Base-by-base conservation (phyloP, 2,113 vertebrate genomes). In the Dicerorhinus sumatrensis region DNA sequence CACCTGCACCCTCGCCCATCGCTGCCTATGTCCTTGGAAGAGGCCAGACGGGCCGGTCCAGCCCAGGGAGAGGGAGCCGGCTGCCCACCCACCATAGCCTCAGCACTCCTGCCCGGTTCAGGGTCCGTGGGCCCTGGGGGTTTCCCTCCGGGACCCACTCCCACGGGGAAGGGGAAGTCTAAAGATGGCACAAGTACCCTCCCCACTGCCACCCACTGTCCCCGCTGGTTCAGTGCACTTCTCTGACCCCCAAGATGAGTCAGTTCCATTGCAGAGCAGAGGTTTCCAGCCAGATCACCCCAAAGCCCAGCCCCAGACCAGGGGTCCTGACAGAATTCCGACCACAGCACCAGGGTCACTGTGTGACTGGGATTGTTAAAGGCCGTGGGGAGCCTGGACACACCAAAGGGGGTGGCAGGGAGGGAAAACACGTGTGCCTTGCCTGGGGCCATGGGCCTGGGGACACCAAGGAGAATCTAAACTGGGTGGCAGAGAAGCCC, bases 371-470 rank as follows among this genome's bases (percentile, higher is more conserved):
- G 18, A 20, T 12, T 39, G 3, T 29, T 9, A 27, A 14, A 25
- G 60, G 36, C 69, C 29, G 3, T 0, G 5, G 48, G 31, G 21
- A 36, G 16, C 60, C 2, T 23, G 17, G 79, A 21, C 54, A 81
- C 67, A 8, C n/a, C 27, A 8, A 46, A 62, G 36, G 10, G n/a
- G 29, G 13, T 1, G 11, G 36, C 23, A 18, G 42, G 51, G 56
- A 39, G 6, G 18, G 84, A 60, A 10, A 29, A 16, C 8, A 6
- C 12, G 2, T 1, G 16, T 0, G 1, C 33, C 7, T 79, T 62
- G 2, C 73, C 3, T 25, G n/a, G 60, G n/a, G 4, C 25, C 13
- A 13, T 13, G 46, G 85, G 67, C 21, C 60, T 39, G 69, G 20
- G 9, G 8, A 36, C 1, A 3, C 46, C 46, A 29, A 21, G 86